These are phyloP conservation scores for Propithecus deckenii DNA, from an alignment of 2,797 vertebrate genomes.

Conservation along the genomic window DNA sequence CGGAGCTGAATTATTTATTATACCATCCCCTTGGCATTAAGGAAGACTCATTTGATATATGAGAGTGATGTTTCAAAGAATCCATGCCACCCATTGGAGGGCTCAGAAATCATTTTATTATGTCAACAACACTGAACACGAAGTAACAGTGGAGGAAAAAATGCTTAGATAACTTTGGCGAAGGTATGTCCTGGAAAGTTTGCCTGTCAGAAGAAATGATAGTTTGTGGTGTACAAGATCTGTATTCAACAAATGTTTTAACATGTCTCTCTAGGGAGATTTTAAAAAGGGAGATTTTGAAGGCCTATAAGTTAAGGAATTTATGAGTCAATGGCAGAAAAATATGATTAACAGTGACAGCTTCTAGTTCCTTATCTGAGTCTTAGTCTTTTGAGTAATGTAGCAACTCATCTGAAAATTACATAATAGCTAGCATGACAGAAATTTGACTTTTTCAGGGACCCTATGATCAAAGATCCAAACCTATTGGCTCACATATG, in stretches of 20 bases:
- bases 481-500: background rate
- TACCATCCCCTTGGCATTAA: background rate
- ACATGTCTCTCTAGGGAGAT: background rate
- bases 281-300: slow-evolving; percentile 48
- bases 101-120: background rate
- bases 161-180: background rate
- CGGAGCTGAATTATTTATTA: background rate
- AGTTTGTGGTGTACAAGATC: slow-evolving; percentile 13
- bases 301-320: background rate
- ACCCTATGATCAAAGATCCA: background rate
- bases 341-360: background rate
- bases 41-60: background rate
- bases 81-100: background rate
- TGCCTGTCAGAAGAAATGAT: background rate
- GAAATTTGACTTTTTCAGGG: background rate
- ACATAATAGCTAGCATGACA: slow-evolving; percentile 19
- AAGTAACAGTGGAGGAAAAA: background rate
- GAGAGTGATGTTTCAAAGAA: slow-evolving; percentile 1
- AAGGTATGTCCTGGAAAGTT: background rate
- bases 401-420: background rate
- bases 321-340: slow-evolving; percentile 43
- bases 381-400: slow-evolving; percentile 26
- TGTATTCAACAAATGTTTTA: slow-evolving; percentile 47
- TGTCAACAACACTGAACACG: background rate
- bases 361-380: slow-evolving; percentile 17